Evolutionary conservation across 2,113 vertebrate genomes (phyloP).

Genomic region (Malurus alboscapulatus): DNA sequence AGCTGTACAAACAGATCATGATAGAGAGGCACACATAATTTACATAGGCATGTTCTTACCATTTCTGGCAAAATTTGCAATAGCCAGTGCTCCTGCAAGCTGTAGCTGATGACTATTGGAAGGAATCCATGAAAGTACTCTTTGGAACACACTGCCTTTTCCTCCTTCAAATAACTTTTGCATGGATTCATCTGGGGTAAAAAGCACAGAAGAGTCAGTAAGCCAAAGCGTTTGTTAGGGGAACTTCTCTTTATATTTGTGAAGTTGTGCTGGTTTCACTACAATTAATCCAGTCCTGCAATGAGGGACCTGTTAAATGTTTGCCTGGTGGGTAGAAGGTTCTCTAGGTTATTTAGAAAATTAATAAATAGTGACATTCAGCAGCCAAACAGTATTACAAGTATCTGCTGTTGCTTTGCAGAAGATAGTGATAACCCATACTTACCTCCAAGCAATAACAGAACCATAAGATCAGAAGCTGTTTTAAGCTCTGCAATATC

Average conservation of each 20-base stretch:
- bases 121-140: constrained; percentile 94
- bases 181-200: constrained; percentile 92
- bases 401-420: background rate
- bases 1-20: background rate
- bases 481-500: constrained; percentile 95
- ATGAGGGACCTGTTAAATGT: background rate
- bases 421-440: background rate
- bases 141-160: constrained; percentile 94
- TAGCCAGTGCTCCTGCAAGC: constrained; percentile 94
- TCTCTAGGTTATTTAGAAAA: background rate
- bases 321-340: background rate
- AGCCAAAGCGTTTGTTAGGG: background rate
- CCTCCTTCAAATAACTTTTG: constrained; percentile 98
- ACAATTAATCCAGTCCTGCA: background rate
- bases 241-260: background rate
- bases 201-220: constrained; percentile 25
- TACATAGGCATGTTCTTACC: constrained; percentile 74
- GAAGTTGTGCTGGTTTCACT: background rate
- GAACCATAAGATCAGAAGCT: constrained; percentile 95
- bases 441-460: constrained; percentile 92
- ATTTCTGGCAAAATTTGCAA: constrained; percentile 97
- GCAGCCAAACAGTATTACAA: background rate
- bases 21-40: background rate
- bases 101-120: constrained; percentile 96
- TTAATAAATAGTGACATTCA: background rate